Evolutionary conservation across 1,140 invertebrate species (phyloP).

Genomic region (Anastatus disparis): DNA sequence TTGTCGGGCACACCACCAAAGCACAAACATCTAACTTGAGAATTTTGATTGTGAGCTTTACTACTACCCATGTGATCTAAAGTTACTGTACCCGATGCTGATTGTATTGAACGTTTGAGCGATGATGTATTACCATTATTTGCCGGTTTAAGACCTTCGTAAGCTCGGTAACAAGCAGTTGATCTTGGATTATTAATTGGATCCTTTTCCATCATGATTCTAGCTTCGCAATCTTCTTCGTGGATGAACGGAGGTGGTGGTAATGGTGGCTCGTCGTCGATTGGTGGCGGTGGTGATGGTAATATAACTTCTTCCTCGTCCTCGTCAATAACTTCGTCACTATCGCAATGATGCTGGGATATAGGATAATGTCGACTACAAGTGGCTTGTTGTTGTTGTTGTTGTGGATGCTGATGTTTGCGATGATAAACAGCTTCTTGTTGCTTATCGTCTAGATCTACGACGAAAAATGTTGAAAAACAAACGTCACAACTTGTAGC

Average conservation of each 20-base stretch:
- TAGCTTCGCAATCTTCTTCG: not conserved
- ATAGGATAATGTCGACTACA: not conserved
- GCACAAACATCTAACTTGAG: slow-evolving; percentile 72
- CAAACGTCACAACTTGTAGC: slow-evolving; percentile 18
- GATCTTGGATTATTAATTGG: slow-evolving; percentile 56
- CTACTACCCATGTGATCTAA: not conserved
- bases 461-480: slow-evolving; percentile 16
- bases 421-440: slow-evolving; percentile 4
- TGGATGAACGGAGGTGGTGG: not conserved
- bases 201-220: slow-evolving; percentile 58
- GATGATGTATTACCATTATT: slow-evolving; percentile 67
- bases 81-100: not conserved
- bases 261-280: not conserved
- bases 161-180: slow-evolving; percentile 60
- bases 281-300: not conserved
- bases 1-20: slow-evolving; percentile 54
- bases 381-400: not conserved
- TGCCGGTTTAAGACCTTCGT: slow-evolving; percentile 63
- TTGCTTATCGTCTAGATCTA: slow-evolving; percentile 24
- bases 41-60: slow-evolving; percentile 39
- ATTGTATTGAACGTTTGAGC: slow-evolving; percentile 53
- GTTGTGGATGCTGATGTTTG: not conserved
- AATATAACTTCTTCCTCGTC: no score
- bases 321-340: no score
- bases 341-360: no score